phyloP scores from a whole-genome alignment of 2,797 vertebrate genomes.

The Tokudaia muenninki region DNA sequence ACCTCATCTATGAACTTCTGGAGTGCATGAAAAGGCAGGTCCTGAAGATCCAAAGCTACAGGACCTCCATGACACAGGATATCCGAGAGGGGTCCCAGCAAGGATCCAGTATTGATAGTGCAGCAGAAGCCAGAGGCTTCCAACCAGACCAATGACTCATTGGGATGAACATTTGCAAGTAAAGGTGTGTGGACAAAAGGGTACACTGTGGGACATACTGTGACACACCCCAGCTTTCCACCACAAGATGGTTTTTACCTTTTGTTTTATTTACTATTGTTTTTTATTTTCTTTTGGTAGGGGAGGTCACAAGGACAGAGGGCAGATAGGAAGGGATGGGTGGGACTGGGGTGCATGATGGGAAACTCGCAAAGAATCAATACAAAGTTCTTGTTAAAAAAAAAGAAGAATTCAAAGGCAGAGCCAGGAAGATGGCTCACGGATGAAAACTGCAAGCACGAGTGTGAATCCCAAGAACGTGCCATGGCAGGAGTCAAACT shows the following conservation, averaged over 20 bases:
- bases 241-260: not conserved
- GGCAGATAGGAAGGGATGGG: not conserved
- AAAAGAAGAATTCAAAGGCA: not conserved
- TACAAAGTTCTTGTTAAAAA: not conserved
- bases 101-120: not conserved
- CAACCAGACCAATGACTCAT: not conserved
- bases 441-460: not conserved
- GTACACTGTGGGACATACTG: not conserved
- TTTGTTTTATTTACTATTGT: not conserved
- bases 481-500: not conserved
- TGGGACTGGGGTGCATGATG: not conserved
- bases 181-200: not conserved
- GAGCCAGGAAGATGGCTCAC: not conserved
- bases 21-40: not conserved
- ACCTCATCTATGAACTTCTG: not conserved
- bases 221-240: not conserved
- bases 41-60: not conserved
- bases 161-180: not conserved
- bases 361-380: not conserved
- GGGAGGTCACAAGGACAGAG: not conserved
- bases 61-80: not conserved
- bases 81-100: not conserved
- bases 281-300: not conserved
- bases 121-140: not conserved
- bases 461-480: not conserved